Percentiles rank a stretch among this genome's conserved stretches.
These are phyloP conservation scores for Plutomurus gul DNA, from an alignment of 1,140 invertebrate genomes.

Conservation along the genomic window DNA sequence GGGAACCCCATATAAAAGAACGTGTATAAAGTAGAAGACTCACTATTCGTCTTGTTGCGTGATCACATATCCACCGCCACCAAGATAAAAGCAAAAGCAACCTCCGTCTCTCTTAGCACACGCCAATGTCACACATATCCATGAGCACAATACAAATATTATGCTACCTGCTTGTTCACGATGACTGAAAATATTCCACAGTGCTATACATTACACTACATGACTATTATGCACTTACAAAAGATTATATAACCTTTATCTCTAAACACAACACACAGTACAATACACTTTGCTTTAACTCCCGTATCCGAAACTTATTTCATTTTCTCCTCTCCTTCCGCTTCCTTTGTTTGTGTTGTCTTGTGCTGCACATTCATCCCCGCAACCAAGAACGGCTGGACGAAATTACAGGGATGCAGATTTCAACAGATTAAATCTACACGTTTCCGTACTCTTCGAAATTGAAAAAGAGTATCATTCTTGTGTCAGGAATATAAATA, in stretches of 20 bases:
- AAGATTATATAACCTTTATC: no score
- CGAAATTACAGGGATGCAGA: no score
- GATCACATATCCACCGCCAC: not conserved
- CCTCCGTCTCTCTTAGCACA: not conserved
- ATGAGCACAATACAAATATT: not conserved
- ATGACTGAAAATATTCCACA: no score
- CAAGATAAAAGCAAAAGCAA: not conserved
- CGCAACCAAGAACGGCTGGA: no score
- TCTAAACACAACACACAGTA: no score
- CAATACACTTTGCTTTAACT: no score
- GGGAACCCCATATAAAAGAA: no score
- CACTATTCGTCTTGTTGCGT: conserved; percentile 29
- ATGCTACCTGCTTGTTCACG: no score
- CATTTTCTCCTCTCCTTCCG: not conserved
- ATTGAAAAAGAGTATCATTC: no score
- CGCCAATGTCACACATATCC: not conserved
- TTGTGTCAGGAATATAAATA: no score
- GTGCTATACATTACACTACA: not conserved
- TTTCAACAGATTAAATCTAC: no score
- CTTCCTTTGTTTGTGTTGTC: not conserved
- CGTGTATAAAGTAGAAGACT: not conserved
- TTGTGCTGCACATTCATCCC: not conserved
- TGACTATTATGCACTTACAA: not conserved
- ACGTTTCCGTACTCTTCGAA: no score
- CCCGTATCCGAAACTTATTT: not conserved